These are phyloP conservation scores for Luperina nickerlii DNA, from an alignment of 2,888 invertebrate genomes.

Conservation along the genomic window DNA sequence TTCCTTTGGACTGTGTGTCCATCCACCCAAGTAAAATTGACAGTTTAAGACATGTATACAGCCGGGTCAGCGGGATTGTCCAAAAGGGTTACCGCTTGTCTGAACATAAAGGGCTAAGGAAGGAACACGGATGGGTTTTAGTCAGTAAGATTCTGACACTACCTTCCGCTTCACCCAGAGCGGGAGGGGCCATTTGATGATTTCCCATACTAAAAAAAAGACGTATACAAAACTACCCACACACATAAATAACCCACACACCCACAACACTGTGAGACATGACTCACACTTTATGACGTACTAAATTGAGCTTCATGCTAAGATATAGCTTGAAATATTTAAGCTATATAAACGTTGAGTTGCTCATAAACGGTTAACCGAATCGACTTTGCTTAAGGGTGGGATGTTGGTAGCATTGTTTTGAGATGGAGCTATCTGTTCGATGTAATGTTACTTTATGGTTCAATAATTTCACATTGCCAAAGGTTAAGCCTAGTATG, in stretches of 20 bases:
- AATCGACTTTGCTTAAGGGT: conserved; percentile 61
- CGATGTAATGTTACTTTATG: not conserved
- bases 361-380: conserved; percentile 67
- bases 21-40: not conserved
- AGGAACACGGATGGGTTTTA: no score
- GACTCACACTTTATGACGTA: conserved; percentile 48
- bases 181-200: no score
- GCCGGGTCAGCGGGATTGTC: no score
- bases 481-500: not conserved
- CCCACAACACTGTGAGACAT: conserved; percentile 2
- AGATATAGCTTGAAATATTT: conserved; percentile 57
- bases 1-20: not conserved
- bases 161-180: no score
- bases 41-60: conserved; percentile 17
- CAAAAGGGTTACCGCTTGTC: no score
- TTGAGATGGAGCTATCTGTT: not conserved
- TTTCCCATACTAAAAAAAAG: no score
- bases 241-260: conserved; percentile 15
- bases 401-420: not conserved
- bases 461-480: not conserved
- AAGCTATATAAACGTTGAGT: conserved; percentile 48
- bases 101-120: no score
- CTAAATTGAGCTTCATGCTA: conserved; percentile 44
- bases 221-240: not conserved
- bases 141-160: no score